Base-by-base conservation (phyloP, 35 echinoderm and acorn worm species). In the Ophiothrix spiculata region DNA sequence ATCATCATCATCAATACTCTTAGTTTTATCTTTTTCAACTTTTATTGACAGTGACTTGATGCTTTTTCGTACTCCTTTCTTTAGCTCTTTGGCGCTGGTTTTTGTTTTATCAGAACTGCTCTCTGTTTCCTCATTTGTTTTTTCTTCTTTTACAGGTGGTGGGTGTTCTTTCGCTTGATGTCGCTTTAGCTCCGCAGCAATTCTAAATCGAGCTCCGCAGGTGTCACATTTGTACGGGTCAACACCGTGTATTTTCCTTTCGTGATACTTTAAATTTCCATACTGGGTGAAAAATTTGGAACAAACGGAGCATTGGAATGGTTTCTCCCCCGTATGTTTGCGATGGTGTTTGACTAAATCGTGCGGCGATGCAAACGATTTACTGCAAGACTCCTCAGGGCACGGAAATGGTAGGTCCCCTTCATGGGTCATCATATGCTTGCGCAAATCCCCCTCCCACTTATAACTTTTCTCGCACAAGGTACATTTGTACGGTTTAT, bases 261-360 rank as follows among this genome's bases (percentile, higher is more conserved):
- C 60, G 60, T 69, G 60, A n/a, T 69, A 69, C 29, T n/a, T 69
- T 2, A 69, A n/a, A n/a, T n/a, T 69, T 69, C 60, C 60, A 25
- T 69, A 69, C 23, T 69, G 60, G 3, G 60, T 69, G 38, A 86
- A 86, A 32, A 69, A 74, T 74, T 86, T 86, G 1, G 40, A 33
- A 37, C 89, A 91, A 33, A 56, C 79, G 17, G 73, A 76, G 38
- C 89, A 91, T 40, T 91, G 82, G 78, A 80, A 91, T 17, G 89
- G 89, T 81, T 91, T 91, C 32, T 56, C 40, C 31, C 89, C 89
- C 4, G 77, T 86, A 37, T 91, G 89, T 36, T 63, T 86, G 1
- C 83, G 46, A 37, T 91, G 74, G 56, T 91, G 89, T 25, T 69
- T 69, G 60, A 69, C 60, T n/a, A 69, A n/a, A n/a, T 69, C 60